These are phyloP conservation scores for Rhinatrema bivittatum DNA, from an alignment of 2,797 vertebrate genomes.

Conservation along the genomic window DNA sequence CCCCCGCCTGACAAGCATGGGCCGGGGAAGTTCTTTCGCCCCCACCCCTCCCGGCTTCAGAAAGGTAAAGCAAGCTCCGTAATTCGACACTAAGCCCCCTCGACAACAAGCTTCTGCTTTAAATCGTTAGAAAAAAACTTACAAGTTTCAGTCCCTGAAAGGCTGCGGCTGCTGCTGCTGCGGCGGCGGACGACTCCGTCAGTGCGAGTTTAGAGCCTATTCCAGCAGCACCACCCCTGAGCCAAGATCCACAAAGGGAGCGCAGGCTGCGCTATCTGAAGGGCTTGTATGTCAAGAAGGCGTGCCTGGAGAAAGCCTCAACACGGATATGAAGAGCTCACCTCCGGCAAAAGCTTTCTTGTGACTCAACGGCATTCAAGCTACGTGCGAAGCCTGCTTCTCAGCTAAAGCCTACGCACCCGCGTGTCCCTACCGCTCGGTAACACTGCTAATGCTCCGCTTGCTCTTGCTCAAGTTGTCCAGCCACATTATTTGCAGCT, in stretches of 20 bases:
- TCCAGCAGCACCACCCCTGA: slow-evolving; percentile 33
- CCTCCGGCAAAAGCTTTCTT: slow-evolving; percentile 15
- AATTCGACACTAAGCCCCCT: too few species aligned
- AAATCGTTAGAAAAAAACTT: slow-evolving; percentile 4
- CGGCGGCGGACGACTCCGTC: neutral
- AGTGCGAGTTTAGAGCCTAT: neutral
- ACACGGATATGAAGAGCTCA: slow-evolving; percentile 32
- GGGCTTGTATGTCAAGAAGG: slow-evolving; percentile 28
- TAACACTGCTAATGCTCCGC: too few species aligned
- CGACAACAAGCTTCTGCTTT: too few species aligned
- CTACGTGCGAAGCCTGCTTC: neutral
- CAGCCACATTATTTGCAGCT: too few species aligned
- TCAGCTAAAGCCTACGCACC: neutral
- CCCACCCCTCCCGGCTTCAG: too few species aligned
- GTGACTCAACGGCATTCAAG: slow-evolving; percentile 27
- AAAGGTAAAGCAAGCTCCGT: too few species aligned
- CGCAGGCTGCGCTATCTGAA: slow-evolving; percentile 3
- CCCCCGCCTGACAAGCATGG: too few species aligned
- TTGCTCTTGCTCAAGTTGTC: too few species aligned
- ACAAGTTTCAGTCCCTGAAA: neutral
- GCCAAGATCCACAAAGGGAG: neutral
- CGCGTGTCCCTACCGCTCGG: neutral
- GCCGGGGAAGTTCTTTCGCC: too few species aligned
- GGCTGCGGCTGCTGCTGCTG: neutral
- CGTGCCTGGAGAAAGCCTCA: slow-evolving; percentile 24